Base-by-base conservation (phyloP, 2,113 vertebrate genomes). In the Cavia aperea region DNA sequence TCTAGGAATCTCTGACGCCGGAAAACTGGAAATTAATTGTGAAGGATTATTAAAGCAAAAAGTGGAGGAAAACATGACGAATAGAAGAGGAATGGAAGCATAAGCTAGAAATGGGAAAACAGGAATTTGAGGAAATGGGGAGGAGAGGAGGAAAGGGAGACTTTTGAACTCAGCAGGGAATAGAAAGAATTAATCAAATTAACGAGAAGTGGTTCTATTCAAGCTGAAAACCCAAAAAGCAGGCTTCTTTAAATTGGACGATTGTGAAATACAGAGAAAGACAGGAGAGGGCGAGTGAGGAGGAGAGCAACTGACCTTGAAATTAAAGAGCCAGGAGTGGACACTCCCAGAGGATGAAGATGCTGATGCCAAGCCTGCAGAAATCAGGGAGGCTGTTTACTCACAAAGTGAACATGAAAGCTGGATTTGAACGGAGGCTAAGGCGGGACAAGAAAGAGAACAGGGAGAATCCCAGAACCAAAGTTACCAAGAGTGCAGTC, bases 1-100 rank as follows among this genome's bases (percentile, higher is more conserved):
- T 99, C 99, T 93, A 99, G 97, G 99, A 99, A 97, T 98, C 98
- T 86, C 98, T 99, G 39, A 81, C 98, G 81, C 99, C 99, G 98
- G 98, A 85, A 99, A 99, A 98, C 98, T 99, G 96, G 99, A 99
- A 97, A 99, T 99, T 89, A 99, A 99, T 97, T 99, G 99, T 96
- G 99, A 99, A 94, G 99, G 98, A 97, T 86, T 99, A 93, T 97
- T 99, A 94, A 99, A 98, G 96, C 98, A 96, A 99, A 99, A 97
- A 98, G 98, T 98, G 98, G 99, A 95, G 98, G 98, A 81, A 99
- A 96, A 98, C 97, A 96, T 98, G 98, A 93, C 97, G 98, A 94
- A 99, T 98, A 39, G 98, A 98, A 65, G 98, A 99, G 94, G 99
- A 99, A 88, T 98, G 98, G 0, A 98, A 98, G 87, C 98, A 98